These are phyloP conservation scores for Lucifuga dentata DNA, from an alignment of 2,113 vertebrate species.

Conservation along the genomic window DNA sequence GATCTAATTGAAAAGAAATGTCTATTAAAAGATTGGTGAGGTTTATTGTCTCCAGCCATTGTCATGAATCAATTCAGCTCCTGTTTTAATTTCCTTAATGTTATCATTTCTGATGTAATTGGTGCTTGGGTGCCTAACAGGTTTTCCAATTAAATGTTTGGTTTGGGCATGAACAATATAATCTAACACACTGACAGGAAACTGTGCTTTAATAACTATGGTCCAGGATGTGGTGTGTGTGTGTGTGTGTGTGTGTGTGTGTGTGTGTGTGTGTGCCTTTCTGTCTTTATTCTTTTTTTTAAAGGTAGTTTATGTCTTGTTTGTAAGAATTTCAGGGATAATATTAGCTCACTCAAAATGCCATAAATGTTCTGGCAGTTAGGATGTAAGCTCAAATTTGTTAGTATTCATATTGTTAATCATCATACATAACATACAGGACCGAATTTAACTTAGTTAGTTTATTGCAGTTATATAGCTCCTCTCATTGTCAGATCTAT, in stretches of 20 bases:
- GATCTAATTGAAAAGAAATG: conserved; percentile 85
- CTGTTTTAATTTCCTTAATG: conserved; percentile 86
- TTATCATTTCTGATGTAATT: conserved; percentile 83
- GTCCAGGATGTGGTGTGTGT: not conserved
- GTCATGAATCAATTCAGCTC: conserved; percentile 80
- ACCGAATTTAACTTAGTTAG: not conserved
- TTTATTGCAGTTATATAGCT: conserved; percentile 10
- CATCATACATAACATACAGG: too few species aligned
- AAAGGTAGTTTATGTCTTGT: conserved; percentile 26
- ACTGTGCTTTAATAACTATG: conserved; percentile 35
- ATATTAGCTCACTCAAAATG: not conserved
- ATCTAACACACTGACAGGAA: conserved; percentile 58
- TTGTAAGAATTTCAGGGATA: not conserved
- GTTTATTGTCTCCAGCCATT: conserved; percentile 80
- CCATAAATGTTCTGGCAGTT: not conserved
- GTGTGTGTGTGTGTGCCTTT: too few species aligned
- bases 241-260: too few species aligned
- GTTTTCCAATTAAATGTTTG: conserved; percentile 82
- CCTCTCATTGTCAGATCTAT: conserved; percentile 8
- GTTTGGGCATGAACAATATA: conserved; percentile 57
- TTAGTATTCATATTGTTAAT: too few species aligned
- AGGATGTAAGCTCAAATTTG: too few species aligned
- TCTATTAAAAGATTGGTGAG: conserved; percentile 83
- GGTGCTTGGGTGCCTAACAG: conserved; percentile 80
- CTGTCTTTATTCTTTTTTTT: conserved; percentile 13